Base-by-base conservation (phyloP, 2,888 invertebrate species). In the Noctua comes region DNA sequence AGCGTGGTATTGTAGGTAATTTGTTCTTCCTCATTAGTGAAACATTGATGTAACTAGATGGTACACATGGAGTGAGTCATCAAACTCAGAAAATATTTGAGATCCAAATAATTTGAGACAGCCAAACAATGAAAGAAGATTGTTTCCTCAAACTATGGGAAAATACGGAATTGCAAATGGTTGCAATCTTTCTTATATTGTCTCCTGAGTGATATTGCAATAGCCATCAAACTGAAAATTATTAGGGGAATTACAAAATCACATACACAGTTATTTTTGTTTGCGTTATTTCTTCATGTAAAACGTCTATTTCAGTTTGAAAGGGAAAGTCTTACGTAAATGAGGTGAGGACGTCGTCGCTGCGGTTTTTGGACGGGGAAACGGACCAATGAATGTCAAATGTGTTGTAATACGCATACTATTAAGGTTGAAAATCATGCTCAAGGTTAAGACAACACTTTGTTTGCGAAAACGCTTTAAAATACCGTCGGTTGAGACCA, bases 321-420 rank as follows among this genome's bases (percentile, higher is more conserved):
- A 91, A 93, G 92, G 91, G 93, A 94, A 94, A 94, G 93, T 89
- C 68, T 88, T 91, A 92, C 92, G 92, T 87, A 91, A 93, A 92
- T 91, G 83, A 89, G 80, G 88, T 88, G 89, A 91, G 83, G 89
- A 90, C 79, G 76, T 73, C 79, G 76, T 73, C 40, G 86, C 88
- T 82, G 85, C 86, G 86, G 85, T 86, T 91, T 92, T 91, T 87
- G 87, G 86, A 76, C 77, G 86, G 88, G 86, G 88, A 88, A 84
- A 85, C 71, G 68, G 48, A 68, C 70, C 66, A 79, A 72, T 62
- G 79, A 73, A 62, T 64, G 43, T 11, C 27, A 70, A 76, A 72
- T 31, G 73, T 79, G 66, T 77, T 62, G 86, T 74, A 82, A 81
- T 69, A 73, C 13, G n/a, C 40, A 54, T 54, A 71, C 66, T 68